A percentile compares a stretch with the other conserved stretches of the same genome.
Evolutionary conservation across 1,140 invertebrate genomes (phyloP).

Genomic region (Pseudoatta argentina): DNA sequence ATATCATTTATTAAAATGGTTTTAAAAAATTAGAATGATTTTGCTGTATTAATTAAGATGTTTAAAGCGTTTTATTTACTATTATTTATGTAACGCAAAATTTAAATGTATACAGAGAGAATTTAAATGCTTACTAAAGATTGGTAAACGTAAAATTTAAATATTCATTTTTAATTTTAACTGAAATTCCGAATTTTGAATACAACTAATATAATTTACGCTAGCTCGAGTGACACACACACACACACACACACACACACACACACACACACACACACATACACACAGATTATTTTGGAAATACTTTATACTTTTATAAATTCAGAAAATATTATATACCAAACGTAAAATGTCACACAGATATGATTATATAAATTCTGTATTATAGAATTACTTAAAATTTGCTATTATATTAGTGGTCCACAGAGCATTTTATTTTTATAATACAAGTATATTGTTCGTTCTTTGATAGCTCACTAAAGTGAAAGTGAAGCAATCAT

Average conservation of each 20-base stretch:
- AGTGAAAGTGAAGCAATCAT: neutral
- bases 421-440: slow-evolving; percentile 8
- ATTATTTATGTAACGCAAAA: neutral
- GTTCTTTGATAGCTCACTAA: neutral
- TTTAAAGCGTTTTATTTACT: neutral
- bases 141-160: neutral
- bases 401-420: neutral
- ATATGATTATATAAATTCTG: slow-evolving; percentile 18
- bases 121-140: neutral
- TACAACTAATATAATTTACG: neutral
- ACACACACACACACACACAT: neutral
- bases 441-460: neutral
- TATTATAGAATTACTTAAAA: slow-evolving; percentile 41
- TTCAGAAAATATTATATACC: slow-evolving; percentile 14
- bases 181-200: neutral
- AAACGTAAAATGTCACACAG: neutral
- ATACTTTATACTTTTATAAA: neutral
- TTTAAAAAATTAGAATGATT: slow-evolving; percentile 3
- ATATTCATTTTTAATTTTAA: neutral
- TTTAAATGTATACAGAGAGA: neutral
- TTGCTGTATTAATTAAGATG: neutral
- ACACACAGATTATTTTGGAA: neutral
- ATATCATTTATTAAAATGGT: neutral
- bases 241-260: no score
- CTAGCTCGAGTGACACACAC: neutral